A percentile compares a stretch with the other conserved stretches of the same genome.
Conservation (phyloP, 2,888 invertebrate species). For the Eulithis testata region DNA sequence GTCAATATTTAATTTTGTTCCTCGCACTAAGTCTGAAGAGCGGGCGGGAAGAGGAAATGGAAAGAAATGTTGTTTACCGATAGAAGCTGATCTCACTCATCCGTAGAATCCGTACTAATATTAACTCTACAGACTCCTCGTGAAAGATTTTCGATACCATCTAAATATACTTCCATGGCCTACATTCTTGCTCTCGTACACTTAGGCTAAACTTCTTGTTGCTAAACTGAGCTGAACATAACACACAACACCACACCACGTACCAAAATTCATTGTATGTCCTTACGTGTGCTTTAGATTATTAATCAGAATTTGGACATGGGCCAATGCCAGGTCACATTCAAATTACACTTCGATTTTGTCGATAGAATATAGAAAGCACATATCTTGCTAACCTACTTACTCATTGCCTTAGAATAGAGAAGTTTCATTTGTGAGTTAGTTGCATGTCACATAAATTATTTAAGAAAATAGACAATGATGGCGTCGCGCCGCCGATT, state of each 20-base stretch:
- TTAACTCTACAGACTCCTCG: slow-evolving; percentile 10
- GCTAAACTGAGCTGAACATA: neutral
- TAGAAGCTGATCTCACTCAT: slow-evolving; percentile 19
- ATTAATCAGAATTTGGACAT: slow-evolving; percentile 45
- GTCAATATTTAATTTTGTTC: too few species aligned
- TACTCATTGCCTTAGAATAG: too few species aligned
- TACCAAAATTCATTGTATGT: neutral
- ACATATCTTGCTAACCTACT: too few species aligned
- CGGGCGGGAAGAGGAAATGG: neutral
- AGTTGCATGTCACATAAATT: slow-evolving; percentile 16
- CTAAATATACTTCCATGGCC: slow-evolving; percentile 28
- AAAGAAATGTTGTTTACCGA: slow-evolving; percentile 10
- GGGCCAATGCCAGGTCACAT: slow-evolving; percentile 53
- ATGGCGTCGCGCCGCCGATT: neutral
- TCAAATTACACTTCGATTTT: slow-evolving; percentile 49
- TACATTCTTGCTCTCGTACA: slow-evolving; percentile 10
- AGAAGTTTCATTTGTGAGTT: neutral
- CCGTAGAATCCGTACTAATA: slow-evolving; percentile 17
- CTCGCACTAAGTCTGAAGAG: too few species aligned
- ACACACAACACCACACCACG: too few species aligned
- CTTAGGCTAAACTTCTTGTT: neutral
- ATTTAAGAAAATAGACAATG: slow-evolving; percentile 18
- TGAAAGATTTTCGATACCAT: slow-evolving; percentile 20
- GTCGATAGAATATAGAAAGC: slow-evolving; percentile 33
- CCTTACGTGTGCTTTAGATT: neutral